These are phyloP conservation scores for Ceratina calcarata DNA, from an alignment of 1,140 invertebrate species.

Conservation along the genomic window DNA sequence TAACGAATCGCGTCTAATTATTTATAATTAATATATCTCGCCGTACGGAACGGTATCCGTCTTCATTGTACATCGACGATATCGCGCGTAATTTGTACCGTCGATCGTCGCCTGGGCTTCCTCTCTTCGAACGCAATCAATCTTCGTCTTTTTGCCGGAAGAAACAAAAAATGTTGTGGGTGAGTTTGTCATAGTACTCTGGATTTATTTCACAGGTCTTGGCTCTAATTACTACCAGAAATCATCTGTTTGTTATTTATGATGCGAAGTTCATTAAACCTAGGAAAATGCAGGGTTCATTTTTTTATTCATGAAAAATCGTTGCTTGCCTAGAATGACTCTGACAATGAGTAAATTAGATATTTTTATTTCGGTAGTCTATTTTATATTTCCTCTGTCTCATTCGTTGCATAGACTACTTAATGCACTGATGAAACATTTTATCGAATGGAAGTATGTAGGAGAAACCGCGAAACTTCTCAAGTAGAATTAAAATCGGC, in stretches of 20 bases:
- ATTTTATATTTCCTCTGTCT: too few relatives aligned
- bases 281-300: background rate
- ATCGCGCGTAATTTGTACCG: slow-evolving; percentile 54
- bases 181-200: background rate
- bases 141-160: slow-evolving; percentile 23
- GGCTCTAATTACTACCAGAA: background rate
- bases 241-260: slow-evolving; percentile 9
- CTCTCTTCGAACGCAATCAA: slow-evolving; percentile 15
- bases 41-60: slow-evolving; percentile 11
- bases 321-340: too few relatives aligned
- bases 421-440: background rate
- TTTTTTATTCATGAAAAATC: background rate
- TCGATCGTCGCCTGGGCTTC: slow-evolving; percentile 40
- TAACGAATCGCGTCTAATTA: slow-evolving; percentile 77
- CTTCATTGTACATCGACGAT: slow-evolving; percentile 13
- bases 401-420: too few relatives aligned
- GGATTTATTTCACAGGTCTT: background rate
- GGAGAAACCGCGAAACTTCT: background rate
- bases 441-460: background rate
- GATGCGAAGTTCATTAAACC: background rate
- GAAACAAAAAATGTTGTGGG: background rate
- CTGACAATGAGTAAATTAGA: too few relatives aligned
- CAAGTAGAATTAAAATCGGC: slow-evolving; percentile 30
- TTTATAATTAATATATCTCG: slow-evolving; percentile 75
- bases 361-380: too few relatives aligned